These are phyloP conservation scores for Xestia ashworthii DNA, from an alignment of 2,888 invertebrate species.

Conservation along the genomic window DNA sequence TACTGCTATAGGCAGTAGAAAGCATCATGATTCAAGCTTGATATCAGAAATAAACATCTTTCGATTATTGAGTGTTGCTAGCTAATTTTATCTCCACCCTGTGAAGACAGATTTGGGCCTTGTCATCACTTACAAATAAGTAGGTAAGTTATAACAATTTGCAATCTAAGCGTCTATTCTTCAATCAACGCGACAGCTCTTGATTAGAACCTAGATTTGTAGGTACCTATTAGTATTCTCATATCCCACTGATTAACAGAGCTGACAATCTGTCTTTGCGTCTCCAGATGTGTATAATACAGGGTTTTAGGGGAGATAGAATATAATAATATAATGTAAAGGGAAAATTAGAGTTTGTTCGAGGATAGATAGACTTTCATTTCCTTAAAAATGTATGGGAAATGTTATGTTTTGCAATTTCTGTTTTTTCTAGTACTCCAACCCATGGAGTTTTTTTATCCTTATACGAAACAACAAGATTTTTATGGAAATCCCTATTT, in stretches of 20 bases:
- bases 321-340: background rate
- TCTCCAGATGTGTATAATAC: background rate
- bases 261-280: conserved; percentile 1
- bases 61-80: background rate
- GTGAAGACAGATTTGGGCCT: background rate
- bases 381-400: background rate
- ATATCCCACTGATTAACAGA: conserved; percentile 3
- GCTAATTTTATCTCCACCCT: background rate
- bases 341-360: background rate
- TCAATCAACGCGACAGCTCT: conserved; percentile 7
- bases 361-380: background rate
- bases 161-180: background rate
- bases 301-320: background rate
- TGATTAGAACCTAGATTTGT: conserved; percentile 27
- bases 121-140: background rate
- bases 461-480: too few species aligned
- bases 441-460: too few species aligned
- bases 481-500: too few species aligned
- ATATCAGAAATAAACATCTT: too few species aligned
- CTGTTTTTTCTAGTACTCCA: background rate
- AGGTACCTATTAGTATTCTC: background rate
- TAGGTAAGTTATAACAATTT: background rate
- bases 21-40: too few species aligned
- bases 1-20: too few species aligned
- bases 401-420: background rate